Evolutionary conservation across 2,113 vertebrate species (phyloP).

Genomic region (Hemiscyllium ocellatum): DNA sequence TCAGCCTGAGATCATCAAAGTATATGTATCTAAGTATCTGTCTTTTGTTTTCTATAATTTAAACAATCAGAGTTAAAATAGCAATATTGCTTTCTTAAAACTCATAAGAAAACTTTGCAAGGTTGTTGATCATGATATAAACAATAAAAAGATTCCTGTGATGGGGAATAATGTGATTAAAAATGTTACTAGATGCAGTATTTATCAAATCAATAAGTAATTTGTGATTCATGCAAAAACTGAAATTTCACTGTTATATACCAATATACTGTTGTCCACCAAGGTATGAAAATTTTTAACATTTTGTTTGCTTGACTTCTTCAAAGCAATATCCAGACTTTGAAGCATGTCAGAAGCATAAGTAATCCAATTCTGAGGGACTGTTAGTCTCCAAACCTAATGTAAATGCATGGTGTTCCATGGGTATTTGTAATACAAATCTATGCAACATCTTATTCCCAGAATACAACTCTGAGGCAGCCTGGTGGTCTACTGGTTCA

Average conservation of each 20-base stretch:
- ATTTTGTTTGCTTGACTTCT: neutral
- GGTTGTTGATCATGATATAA: neutral
- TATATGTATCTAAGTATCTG: neutral
- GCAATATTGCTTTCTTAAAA: neutral
- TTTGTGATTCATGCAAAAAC: neutral
- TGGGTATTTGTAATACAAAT: neutral
- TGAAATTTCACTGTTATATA: neutral
- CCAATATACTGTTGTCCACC: neutral
- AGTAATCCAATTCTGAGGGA: neutral
- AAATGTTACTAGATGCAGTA: neutral
- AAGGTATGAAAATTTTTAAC: neutral
- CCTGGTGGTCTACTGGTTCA: no score
- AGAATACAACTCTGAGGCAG: neutral
- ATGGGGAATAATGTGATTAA: neutral
- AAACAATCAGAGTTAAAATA: conserved; percentile 18
- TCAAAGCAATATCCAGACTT: neutral
- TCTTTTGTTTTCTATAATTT: neutral
- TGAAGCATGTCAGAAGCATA: neutral
- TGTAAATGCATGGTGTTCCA: neutral
- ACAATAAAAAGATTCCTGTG: neutral
- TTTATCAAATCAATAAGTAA: neutral
- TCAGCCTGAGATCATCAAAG: neutral
- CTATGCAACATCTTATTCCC: neutral
- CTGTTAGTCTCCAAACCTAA: neutral
- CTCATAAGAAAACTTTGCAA: neutral